These are phyloP conservation scores for Oncorhynchus tshawytscha DNA, from an alignment of 2,113 vertebrate genomes.

Conservation along the genomic window DNA sequence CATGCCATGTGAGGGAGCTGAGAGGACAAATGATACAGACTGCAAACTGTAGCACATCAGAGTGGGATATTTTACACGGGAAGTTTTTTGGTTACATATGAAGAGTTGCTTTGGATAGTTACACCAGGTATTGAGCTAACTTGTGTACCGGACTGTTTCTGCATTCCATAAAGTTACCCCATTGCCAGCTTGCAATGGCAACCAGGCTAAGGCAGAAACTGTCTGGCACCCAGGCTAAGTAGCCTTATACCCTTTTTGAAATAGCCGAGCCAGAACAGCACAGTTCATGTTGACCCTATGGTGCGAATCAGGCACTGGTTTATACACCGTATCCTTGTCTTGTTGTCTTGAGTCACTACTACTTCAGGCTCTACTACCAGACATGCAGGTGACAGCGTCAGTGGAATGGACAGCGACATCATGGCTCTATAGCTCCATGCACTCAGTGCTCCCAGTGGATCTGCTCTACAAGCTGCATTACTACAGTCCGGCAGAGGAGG, in stretches of 20 bases:
- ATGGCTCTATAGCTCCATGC: conserved; percentile 61
- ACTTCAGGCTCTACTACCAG: conserved; percentile 5
- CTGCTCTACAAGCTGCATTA: conserved; percentile 12
- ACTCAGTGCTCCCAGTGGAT: conserved; percentile 24
- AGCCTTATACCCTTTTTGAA: no score
- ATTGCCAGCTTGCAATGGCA: no score
- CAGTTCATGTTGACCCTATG: no score
- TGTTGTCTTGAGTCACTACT: background rate
- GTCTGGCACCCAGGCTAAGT: no score
- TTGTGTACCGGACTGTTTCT: no score
- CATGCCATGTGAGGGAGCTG: conserved; percentile 32
- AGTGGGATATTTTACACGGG: conserved; percentile 51
- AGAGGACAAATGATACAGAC: background rate
- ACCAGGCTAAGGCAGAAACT: no score
- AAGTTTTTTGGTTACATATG: conserved; percentile 11
- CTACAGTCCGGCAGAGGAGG: conserved; percentile 71
- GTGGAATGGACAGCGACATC: conserved; percentile 42
- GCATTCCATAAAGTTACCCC: no score
- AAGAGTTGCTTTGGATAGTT: no score
- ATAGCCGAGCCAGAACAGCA: no score
- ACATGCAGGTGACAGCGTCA: conserved; percentile 51
- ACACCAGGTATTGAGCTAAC: no score
- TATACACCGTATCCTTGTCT: background rate
- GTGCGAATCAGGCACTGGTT: background rate
- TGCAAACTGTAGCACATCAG: conserved; percentile 52